Evolutionary conservation across 2,113 vertebrate genomes (phyloP).

Genomic region (Oreochromis aureus): DNA sequence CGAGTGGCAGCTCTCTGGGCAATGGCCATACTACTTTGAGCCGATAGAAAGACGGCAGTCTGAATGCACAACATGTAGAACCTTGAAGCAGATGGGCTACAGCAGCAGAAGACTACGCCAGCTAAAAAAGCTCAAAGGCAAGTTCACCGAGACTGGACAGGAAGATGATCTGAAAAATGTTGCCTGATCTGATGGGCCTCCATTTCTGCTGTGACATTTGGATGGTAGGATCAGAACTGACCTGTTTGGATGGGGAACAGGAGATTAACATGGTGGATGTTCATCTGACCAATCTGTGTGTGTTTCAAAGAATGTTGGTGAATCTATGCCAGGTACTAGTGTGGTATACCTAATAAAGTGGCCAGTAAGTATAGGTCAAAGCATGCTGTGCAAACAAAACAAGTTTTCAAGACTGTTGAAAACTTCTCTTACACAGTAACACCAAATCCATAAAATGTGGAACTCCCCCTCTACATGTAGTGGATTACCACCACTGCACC

Average conservation of each 20-base stretch:
- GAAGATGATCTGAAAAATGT: neutral
- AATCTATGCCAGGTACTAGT: neutral
- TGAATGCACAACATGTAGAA: neutral
- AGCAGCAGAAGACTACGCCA: rapidly evolving
- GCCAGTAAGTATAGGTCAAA: neutral
- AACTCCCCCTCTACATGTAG: neutral
- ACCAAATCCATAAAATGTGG: neutral
- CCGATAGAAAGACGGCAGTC: neutral
- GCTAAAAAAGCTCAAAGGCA: neutral
- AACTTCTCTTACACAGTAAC: neutral
- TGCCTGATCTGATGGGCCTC: neutral
- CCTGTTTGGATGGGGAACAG: neutral
- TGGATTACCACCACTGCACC: neutral
- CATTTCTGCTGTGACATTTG: neutral
- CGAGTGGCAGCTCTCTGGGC: neutral
- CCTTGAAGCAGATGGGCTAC: neutral
- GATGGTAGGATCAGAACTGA: neutral
- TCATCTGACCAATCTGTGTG: neutral
- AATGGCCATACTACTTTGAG: neutral
- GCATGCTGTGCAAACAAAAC: neutral
- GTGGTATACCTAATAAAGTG: neutral
- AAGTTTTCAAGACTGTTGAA: neutral
- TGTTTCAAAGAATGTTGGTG: neutral
- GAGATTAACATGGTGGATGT: neutral
- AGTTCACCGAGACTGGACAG: neutral